A percentile compares a stretch with the other conserved stretches of the same genome.
Evolutionary conservation across 2,888 invertebrate genomes (phyloP).

Genomic region (Papilio gigon): DNA sequence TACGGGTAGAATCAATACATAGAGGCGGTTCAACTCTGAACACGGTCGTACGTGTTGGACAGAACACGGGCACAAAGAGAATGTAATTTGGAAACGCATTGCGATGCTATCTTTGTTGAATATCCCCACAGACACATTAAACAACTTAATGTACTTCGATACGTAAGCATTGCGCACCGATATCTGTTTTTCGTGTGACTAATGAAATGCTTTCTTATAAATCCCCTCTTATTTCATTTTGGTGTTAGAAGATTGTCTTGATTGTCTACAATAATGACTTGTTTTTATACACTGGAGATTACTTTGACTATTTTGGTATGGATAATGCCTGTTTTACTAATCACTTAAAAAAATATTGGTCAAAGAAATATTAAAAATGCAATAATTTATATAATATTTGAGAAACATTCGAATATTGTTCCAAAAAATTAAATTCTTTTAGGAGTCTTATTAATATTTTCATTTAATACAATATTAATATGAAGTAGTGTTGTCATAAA

Average conservation of each 20-base stretch:
- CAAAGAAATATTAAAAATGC: no score
- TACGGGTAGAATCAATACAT: constrained; percentile 26
- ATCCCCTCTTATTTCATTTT: constrained; percentile 3
- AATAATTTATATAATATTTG: no score
- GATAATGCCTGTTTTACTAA: neutral
- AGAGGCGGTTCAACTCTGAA: constrained; percentile 22
- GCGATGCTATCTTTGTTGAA: constrained; percentile 71
- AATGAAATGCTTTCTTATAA: constrained; percentile 30
- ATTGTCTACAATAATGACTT: neutral
- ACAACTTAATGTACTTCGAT: constrained; percentile 37
- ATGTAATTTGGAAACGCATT: constrained; percentile 77
- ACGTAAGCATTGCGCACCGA: constrained; percentile 26
- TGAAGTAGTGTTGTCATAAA: no score
- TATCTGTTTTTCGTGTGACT: constrained; percentile 22
- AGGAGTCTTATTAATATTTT: no score
- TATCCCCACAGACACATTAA: constrained; percentile 72
- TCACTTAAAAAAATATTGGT: no score
- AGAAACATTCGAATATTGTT: no score
- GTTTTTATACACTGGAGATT: neutral
- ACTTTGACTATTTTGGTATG: neutral
- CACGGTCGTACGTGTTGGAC: constrained; percentile 26
- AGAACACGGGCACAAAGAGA: constrained; percentile 33
- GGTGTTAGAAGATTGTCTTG: neutral
- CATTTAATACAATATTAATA: no score
- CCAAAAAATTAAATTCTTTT: no score